phyloP scores from a whole-genome alignment of 37 sponge, comb jelly and placozoan genomes.

The Axinella damicornis region DNA sequence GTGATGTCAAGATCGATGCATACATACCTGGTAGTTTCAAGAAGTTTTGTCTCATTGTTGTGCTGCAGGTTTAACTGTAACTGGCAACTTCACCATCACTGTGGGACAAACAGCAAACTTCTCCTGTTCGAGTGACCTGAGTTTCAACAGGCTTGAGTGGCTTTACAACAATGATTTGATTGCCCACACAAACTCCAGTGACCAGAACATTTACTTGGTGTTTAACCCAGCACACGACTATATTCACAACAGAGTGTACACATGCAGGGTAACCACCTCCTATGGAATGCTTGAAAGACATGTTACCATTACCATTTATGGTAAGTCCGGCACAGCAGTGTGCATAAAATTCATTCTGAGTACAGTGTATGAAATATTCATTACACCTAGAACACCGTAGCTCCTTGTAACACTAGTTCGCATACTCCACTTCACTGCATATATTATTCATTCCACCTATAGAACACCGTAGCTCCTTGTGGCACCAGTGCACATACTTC shows the following conservation, averaged over 20 bases:
- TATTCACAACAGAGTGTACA: slow-evolving; percentile 23
- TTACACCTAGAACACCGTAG: too few relatives aligned
- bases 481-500: too few relatives aligned
- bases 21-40: too few relatives aligned
- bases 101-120: slow-evolving; percentile 17
- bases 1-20: too few relatives aligned
- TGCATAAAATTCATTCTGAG: too few relatives aligned
- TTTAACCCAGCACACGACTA: background rate
- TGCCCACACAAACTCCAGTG: background rate
- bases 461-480: too few relatives aligned
- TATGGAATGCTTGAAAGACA: slow-evolving; percentile 21
- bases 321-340: slow-evolving; percentile 7
- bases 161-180: background rate
- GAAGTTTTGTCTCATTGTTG: too few relatives aligned
- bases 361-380: too few relatives aligned
- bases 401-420: too few relatives aligned
- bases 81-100: background rate
- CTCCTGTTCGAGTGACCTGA: slow-evolving; percentile 19
- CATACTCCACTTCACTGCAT: too few relatives aligned
- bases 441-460: too few relatives aligned
- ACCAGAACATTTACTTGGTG: background rate
- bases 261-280: slow-evolving; percentile 1
- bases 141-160: slow-evolving; percentile 17
- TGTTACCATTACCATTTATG: slow-evolving; percentile 3
- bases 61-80: background rate